Conservation (phyloP, 2,797 vertebrate species). For the Falco columbarius region DNA sequence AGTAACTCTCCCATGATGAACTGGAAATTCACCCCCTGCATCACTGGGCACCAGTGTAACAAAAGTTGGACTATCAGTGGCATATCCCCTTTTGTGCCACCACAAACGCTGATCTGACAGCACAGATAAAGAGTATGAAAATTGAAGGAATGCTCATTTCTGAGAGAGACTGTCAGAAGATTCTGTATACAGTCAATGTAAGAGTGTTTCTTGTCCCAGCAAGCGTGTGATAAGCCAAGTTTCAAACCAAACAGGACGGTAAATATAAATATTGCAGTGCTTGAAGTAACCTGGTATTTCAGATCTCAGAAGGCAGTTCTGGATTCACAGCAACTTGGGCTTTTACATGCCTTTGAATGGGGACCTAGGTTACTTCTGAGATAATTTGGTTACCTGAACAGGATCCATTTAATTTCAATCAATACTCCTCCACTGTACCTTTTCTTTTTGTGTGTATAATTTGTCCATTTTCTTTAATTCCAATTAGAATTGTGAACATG, state of each 20-base stretch:
- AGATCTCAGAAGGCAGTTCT: background rate
- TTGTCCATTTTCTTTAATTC: background rate
- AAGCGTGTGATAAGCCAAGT: background rate
- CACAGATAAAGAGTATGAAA: background rate
- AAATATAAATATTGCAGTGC: background rate
- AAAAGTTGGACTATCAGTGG: background rate
- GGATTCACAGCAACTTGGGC: background rate
- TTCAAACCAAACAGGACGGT: background rate
- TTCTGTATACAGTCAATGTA: background rate
- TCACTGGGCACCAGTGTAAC: background rate
- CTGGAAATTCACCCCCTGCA: conserved; percentile 9
- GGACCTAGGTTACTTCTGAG: background rate
- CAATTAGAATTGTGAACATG: background rate
- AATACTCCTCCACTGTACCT: background rate
- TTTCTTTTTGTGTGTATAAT: background rate
- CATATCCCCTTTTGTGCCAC: background rate
- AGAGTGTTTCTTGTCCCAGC: background rate
- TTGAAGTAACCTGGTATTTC: background rate
- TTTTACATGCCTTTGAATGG: background rate
- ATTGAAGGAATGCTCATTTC: background rate
- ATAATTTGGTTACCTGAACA: background rate
- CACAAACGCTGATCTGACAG: background rate
- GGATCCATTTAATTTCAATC: background rate
- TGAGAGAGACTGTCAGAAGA: background rate
- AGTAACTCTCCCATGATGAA: conserved; percentile 39